Percentiles rank a stretch among this genome's conserved stretches.
Evolutionary conservation across 2,797 vertebrate genomes (phyloP).

Genomic region (Alectoris magna): DNA sequence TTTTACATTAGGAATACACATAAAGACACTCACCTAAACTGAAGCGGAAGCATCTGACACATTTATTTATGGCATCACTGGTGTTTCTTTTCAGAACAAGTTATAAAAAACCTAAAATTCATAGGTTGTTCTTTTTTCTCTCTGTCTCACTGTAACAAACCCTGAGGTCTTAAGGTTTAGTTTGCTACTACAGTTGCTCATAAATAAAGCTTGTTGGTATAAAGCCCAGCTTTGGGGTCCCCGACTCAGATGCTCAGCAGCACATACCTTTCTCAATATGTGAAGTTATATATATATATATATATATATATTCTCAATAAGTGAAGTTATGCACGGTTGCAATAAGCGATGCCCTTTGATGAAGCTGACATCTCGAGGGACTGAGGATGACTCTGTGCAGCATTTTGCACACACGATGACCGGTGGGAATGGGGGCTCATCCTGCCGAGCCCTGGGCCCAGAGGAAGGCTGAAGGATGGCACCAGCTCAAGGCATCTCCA

Average conservation of each 20-base stretch:
- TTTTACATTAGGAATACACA: background rate
- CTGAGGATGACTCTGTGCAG: rapidly evolving
- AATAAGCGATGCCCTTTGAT: rapidly evolving
- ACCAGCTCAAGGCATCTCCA: background rate
- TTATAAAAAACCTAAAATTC: background rate
- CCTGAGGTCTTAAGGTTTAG: background rate
- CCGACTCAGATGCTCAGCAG: background rate
- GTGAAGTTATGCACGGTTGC: rapidly evolving
- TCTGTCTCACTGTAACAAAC: background rate
- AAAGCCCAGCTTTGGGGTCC: rapidly evolving
- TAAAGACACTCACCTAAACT: no score
- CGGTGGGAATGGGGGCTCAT: background rate
- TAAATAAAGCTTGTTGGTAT: background rate
- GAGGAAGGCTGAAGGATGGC: background rate
- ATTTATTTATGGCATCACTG: rapidly evolving
- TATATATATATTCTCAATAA: no score
- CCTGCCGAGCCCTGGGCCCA: background rate
- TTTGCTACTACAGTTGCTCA: background rate
- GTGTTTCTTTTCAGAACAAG: background rate
- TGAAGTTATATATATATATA: no score
- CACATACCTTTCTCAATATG: rapidly evolving
- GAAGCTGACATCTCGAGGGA: background rate
- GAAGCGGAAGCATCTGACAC: background rate
- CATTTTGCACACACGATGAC: rapidly evolving
- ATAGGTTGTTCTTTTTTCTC: background rate